Base-by-base conservation (phyloP, 1,140 invertebrate species). In the Dolichoris vasculosae region DNA sequence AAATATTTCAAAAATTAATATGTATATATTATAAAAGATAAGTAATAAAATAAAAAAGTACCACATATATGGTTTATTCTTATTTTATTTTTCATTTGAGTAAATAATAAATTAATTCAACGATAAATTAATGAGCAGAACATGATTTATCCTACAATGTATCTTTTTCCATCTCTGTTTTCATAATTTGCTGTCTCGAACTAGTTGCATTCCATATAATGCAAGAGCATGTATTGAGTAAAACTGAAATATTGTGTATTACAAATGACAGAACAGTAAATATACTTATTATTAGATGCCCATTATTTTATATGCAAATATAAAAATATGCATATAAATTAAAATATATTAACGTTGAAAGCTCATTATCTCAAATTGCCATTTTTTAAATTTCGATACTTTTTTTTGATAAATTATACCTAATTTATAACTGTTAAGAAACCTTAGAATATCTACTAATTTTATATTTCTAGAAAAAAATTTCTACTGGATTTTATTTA, bases 41-140 rank as follows among this genome's bases (percentile, higher is more conserved):
- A n/a, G n/a, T n/a, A n/a, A n/a, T n/a, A 73, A 35, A 13, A 15
- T 1, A 77, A 69, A 32, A n/a, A 76, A 69, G 35, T 67, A 38
- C 46, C n/a, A 30, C 38, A n/a, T 2, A 7, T 51, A 46, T n/a
- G n/a, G n/a, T n/a, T n/a, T 26, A 1, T 40, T 38, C 11, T 46
- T 38, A 9, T n/a, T 63, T 46, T n/a, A 30, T 38, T 77, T 76
- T 64, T 59, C 43, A 26, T 80, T 23, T 40, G 69, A 75, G 63
- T 79, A 32, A 69, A n/a, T n/a, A n/a, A n/a, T n/a, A n/a, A n/a
- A n/a, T n/a, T n/a, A n/a, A 23, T 26, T 38, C 23, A 38, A 40
- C 73, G 43, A 84, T 79, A 84, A 79, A 84, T 84, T 84, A 84
- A 63, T 79, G 63, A 79, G 4, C 30, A 6, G 30, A 78, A 23